These are phyloP conservation scores for Chaetodon auriga DNA, from an alignment of 2,113 vertebrate species.

Conservation along the genomic window DNA sequence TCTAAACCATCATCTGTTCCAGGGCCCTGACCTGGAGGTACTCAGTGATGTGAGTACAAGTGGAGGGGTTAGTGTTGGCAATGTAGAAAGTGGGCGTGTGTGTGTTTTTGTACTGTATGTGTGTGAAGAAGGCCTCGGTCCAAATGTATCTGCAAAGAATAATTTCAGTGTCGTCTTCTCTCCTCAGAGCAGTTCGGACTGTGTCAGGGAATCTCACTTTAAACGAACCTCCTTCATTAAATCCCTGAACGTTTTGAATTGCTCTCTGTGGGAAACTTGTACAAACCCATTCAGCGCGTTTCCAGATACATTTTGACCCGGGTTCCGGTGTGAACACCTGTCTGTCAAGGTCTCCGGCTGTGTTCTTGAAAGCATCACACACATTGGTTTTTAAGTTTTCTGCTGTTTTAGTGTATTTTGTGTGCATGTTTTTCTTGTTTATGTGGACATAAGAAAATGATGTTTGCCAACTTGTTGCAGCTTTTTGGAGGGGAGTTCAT, in stretches of 20 bases:
- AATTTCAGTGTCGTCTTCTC: neutral
- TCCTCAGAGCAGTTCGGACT: conserved; percentile 25
- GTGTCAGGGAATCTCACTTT: neutral
- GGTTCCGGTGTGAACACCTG: conserved; percentile 50
- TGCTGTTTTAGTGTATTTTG: conserved; percentile 41
- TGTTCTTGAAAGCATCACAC: conserved; percentile 53
- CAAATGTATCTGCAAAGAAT: conserved; percentile 53
- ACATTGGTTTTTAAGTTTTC: conserved; percentile 23
- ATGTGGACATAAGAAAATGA: conserved; percentile 16
- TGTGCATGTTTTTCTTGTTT: conserved; percentile 57
- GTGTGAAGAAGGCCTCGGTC: conserved; percentile 44
- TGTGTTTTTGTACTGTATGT: conserved; percentile 17
- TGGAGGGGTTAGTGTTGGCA: conserved; percentile 56
- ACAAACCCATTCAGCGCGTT: neutral
- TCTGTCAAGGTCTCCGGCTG: conserved; percentile 42
- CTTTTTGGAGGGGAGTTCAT: conserved; percentile 1
- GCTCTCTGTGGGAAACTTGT: conserved; percentile 11
- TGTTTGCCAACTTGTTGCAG: conserved; percentile 14
- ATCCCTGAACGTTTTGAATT: conserved; percentile 26
- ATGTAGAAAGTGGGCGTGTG: conserved; percentile 62
- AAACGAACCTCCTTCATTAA: neutral
- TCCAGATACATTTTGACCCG: conserved; percentile 56
- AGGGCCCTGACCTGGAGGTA: conserved; percentile 87
- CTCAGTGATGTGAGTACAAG: conserved; percentile 89
- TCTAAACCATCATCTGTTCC: conserved; percentile 85